phyloP scores from a whole-genome alignment of 2,888 invertebrate genomes.

The Antheraea assamensis region DNA sequence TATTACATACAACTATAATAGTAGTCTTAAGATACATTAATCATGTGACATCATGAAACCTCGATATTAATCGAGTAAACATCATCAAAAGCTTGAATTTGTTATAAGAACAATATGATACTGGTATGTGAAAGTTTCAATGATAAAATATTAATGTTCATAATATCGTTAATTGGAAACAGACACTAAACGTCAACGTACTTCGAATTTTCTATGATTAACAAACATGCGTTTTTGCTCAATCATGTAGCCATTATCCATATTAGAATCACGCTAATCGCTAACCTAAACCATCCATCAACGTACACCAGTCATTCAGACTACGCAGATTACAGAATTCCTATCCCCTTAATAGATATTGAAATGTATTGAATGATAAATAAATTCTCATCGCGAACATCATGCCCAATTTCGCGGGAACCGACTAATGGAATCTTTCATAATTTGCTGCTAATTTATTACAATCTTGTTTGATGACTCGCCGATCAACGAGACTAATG shows the following conservation, averaged over 20 bases:
- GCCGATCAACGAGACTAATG: not conserved
- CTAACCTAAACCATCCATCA: conserved; percentile 54
- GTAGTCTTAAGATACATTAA: too few relatives aligned
- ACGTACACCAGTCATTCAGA: conserved; percentile 52
- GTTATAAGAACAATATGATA: too few relatives aligned
- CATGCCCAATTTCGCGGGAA: conserved; percentile 16
- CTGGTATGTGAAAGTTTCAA: not conserved
- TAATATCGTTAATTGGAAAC: not conserved
- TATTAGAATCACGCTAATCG: conserved; percentile 55
- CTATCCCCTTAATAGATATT: conserved; percentile 30
- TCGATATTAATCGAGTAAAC: too few relatives aligned
- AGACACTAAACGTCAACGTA: not conserved
- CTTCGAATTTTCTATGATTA: conserved; percentile 2
- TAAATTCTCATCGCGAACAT: conserved; percentile 27
- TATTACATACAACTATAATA: too few relatives aligned
- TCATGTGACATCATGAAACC: too few relatives aligned
- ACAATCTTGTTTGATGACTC: not conserved
- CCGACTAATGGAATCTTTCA: conserved; percentile 5
- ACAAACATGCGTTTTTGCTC: conserved; percentile 37
- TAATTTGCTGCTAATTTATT: conserved; percentile 4
- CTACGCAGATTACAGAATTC: conserved; percentile 37
- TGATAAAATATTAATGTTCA: not conserved
- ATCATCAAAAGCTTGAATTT: too few relatives aligned
- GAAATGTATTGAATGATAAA: conserved; percentile 35
- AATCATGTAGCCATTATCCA: conserved; percentile 60